A percentile compares a stretch with the other conserved stretches of the same genome.
phyloP scores from a whole-genome alignment of 2,113 vertebrate genomes.

The Terrapene triunguis region DNA sequence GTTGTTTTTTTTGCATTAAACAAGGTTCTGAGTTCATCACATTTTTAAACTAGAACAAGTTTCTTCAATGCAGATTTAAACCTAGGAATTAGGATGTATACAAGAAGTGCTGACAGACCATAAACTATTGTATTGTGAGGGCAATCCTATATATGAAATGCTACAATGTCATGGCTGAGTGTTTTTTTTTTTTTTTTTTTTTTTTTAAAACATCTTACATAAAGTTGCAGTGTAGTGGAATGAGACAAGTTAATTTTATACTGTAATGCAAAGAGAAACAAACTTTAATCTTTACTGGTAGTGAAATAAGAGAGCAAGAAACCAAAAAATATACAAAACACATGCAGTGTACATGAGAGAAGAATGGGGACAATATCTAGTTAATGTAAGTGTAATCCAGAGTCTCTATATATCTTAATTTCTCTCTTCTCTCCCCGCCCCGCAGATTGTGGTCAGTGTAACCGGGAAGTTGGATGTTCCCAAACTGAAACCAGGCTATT shows the following conservation, averaged over 20 bases:
- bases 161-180: background rate
- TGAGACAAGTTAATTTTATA: too few relatives aligned
- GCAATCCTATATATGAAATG: background rate
- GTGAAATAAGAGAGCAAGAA: background rate
- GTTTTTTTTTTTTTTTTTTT: background rate
- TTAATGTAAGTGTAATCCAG: background rate
- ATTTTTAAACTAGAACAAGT: background rate
- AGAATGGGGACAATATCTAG: background rate
- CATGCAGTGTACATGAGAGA: background rate
- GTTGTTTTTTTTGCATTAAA: background rate
- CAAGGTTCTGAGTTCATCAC: background rate
- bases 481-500: slow-evolving; percentile 7
- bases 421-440: rapidly evolving
- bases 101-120: background rate
- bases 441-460: background rate
- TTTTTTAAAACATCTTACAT: background rate
- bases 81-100: background rate
- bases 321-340: background rate
- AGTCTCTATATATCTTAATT: background rate
- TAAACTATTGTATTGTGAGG: background rate
- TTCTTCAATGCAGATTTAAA: background rate
- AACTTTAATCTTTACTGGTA: background rate
- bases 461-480: slow-evolving; percentile 26
- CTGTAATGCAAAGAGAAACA: too few relatives aligned
- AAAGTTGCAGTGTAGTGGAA: background rate